These are phyloP conservation scores for Drosophila longiperda DNA, from an alignment of 2,888 invertebrate genomes.

Conservation along the genomic window DNA sequence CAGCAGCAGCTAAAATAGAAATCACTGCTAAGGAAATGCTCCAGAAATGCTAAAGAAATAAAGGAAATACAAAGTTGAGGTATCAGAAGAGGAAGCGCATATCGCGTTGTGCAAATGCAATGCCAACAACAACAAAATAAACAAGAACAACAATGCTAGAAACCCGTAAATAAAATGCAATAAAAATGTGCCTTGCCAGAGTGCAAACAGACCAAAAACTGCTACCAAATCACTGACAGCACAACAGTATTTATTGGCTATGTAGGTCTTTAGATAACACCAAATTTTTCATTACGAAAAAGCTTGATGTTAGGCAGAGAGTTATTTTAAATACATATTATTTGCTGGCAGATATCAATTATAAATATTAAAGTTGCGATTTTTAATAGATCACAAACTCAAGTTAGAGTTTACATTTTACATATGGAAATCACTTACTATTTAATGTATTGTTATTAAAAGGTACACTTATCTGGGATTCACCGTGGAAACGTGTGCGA, in stretches of 20 bases:
- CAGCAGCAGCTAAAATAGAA: constrained; percentile 67
- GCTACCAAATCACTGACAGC: constrained; percentile 63
- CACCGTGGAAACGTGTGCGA: constrained; percentile 54
- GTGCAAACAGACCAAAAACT: constrained; percentile 59
- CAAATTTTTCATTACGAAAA: not conserved
- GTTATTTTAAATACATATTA: not conserved
- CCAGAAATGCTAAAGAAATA: constrained; percentile 67
- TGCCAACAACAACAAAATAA: constrained; percentile 22
- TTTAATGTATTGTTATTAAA: not conserved
- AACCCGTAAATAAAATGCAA: constrained; percentile 76
- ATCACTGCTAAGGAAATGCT: constrained; percentile 57
- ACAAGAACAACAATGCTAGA: constrained; percentile 25
- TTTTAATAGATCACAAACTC: not conserved
- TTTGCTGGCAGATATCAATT: not conserved
- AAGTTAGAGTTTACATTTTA: not conserved
- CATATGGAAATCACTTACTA: no score
- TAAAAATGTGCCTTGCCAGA: constrained; percentile 66
- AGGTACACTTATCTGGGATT: constrained; percentile 6
- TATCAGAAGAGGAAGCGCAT: constrained; percentile 76
- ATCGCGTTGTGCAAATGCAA: constrained; percentile 69
- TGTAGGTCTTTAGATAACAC: not conserved
- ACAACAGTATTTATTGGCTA: constrained; percentile 54
- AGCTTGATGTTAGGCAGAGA: not conserved
- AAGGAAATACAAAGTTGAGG: constrained; percentile 80
- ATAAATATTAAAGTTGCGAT: no score